These are phyloP conservation scores for Brienomyrus brachyistius DNA, from an alignment of 2,113 vertebrate species.

Conservation along the genomic window DNA sequence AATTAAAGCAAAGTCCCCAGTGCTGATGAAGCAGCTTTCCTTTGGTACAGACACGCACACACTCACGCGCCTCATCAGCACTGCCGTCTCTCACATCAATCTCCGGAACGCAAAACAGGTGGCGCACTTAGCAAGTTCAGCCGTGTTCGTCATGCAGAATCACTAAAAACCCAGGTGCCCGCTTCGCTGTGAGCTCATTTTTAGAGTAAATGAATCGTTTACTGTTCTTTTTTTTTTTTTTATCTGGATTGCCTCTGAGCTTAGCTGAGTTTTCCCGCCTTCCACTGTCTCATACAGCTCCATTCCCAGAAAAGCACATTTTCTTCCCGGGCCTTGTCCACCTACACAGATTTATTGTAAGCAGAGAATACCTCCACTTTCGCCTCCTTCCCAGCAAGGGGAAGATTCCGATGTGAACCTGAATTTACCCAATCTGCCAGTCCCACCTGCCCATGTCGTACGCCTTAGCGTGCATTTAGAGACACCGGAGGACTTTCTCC, in stretches of 20 bases:
- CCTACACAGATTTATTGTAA: not conserved
- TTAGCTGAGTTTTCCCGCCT: not conserved
- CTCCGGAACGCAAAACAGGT: not conserved
- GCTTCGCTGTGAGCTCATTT: not conserved
- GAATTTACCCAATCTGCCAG: not conserved
- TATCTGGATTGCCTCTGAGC: not conserved
- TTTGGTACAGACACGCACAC: not conserved
- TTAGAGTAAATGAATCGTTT: not conserved
- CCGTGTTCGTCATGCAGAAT: not conserved
- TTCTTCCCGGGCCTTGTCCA: not conserved
- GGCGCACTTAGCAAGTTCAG: not conserved
- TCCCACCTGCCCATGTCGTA: constrained; percentile 3
- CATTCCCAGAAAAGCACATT: constrained; percentile 1
- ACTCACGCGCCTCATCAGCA: not conserved
- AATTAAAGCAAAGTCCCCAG: not conserved
- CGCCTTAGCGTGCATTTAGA: not conserved
- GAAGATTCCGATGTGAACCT: not conserved
- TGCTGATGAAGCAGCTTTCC: not conserved
- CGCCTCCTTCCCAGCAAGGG: not conserved
- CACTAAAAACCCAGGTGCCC: not conserved
- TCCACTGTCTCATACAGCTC: not conserved
- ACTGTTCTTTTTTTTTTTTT: not conserved
- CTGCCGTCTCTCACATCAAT: not conserved
- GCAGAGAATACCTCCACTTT: not conserved
- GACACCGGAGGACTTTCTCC: not conserved